Percentiles rank a stretch among this genome's conserved stretches.
phyloP scores from a whole-genome alignment of 2,888 invertebrate species.

The Apamea crenata region DNA sequence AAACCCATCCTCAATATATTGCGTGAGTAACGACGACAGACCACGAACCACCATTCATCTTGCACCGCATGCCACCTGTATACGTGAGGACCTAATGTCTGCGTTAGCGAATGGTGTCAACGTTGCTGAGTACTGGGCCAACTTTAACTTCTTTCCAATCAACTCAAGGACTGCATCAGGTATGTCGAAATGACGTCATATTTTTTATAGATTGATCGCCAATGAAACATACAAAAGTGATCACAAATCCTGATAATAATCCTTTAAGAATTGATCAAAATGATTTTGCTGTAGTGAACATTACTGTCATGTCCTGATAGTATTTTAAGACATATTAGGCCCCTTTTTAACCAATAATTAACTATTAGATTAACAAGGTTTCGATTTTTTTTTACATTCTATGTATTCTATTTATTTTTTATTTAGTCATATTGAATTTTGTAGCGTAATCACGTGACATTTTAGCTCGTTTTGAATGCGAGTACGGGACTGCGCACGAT shows the following conservation, averaged over 20 bases:
- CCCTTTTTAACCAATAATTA: background rate
- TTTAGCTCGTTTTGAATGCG: too few species aligned
- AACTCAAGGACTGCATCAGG: background rate
- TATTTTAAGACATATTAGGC: background rate
- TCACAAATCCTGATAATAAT: background rate
- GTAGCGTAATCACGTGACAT: background rate
- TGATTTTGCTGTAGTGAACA: background rate
- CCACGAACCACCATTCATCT: background rate
- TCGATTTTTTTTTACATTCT: background rate
- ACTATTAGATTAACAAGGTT: background rate
- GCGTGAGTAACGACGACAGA: background rate
- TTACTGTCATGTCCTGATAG: background rate
- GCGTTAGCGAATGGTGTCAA: background rate
- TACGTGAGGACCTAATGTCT: too few species aligned
- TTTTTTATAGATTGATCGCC: background rate
- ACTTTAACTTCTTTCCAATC: too few species aligned
- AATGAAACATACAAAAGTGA: background rate
- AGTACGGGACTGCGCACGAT: background rate
- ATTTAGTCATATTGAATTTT: too few species aligned
- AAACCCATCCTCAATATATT: background rate
- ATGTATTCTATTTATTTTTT: background rate
- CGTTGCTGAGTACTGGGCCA: background rate
- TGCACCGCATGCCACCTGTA: background rate
- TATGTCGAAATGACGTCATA: background rate
- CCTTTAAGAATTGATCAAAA: too few species aligned